phyloP scores from a whole-genome alignment of 2,888 invertebrate species.

The Acronicta leporina region DNA sequence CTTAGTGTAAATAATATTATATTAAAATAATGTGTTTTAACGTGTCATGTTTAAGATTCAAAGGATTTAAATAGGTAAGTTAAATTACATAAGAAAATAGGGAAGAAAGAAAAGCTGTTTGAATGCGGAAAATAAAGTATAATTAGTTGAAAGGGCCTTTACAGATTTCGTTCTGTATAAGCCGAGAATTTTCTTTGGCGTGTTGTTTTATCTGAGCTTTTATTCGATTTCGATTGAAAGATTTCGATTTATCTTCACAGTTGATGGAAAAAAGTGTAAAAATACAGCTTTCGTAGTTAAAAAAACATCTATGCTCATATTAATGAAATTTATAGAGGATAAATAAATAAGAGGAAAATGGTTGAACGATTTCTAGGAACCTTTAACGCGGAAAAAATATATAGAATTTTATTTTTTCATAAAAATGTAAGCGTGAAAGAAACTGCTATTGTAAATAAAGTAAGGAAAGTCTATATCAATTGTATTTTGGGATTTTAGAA shows the following conservation, averaged over 20 bases:
- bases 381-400: background rate
- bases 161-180: slow-evolving; percentile 47
- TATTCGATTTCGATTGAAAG: slow-evolving; percentile 29
- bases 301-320: slow-evolving; percentile 1
- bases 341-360: too few species aligned
- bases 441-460: background rate
- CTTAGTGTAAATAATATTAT: slow-evolving; percentile 50
- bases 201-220: slow-evolving; percentile 37
- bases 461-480: background rate
- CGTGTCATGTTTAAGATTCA: slow-evolving; percentile 58
- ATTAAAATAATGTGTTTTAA: slow-evolving; percentile 56
- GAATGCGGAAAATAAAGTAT: slow-evolving; percentile 53
- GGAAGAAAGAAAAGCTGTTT: slow-evolving; percentile 31
- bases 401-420: background rate
- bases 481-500: slow-evolving; percentile 1
- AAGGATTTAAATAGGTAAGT: slow-evolving; percentile 64
- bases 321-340: too few species aligned
- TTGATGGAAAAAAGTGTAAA: slow-evolving; percentile 17
- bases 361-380: background rate
- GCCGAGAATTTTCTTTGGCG: slow-evolving; percentile 37
- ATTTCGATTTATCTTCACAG: slow-evolving; percentile 9
- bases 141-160: slow-evolving; percentile 56
- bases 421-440: background rate
- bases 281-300: background rate
- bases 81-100: slow-evolving; percentile 39